These are phyloP conservation scores for Stegana nigrithorax DNA, from an alignment of 2,888 invertebrate species.

Conservation along the genomic window DNA sequence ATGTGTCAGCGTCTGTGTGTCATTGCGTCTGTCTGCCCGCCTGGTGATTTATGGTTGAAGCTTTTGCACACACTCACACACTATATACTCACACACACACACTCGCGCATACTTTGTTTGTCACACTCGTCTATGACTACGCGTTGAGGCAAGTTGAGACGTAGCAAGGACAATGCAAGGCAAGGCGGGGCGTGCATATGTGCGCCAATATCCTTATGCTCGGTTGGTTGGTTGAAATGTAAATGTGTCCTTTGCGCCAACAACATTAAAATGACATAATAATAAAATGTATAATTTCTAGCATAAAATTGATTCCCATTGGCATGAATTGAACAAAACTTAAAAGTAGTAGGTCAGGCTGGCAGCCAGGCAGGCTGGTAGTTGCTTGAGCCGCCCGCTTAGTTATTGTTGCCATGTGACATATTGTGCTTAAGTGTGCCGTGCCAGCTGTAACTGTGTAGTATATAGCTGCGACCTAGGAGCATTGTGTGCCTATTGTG, in stretches of 20 bases:
- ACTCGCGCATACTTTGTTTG: not conserved
- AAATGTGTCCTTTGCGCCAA: slow-evolving; percentile 27
- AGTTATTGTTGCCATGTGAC: no score
- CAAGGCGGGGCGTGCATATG: not conserved
- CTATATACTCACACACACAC: no score
- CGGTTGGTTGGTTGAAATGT: not conserved
- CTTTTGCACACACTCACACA: not conserved
- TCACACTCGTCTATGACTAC: not conserved
- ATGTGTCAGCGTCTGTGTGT: not conserved
- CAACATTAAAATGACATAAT: slow-evolving; percentile 50
- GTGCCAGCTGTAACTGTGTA: no score
- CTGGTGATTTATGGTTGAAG: slow-evolving; percentile 11
- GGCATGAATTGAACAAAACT: slow-evolving; percentile 3
- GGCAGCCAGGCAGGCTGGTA: not conserved
- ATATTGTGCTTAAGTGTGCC: no score
- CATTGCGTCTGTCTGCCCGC: not conserved
- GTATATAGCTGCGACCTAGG: no score
- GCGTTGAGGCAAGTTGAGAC: no score
- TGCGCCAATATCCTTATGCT: not conserved
- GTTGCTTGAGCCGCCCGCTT: no score
- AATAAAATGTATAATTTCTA: slow-evolving; percentile 56
- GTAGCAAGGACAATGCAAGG: no score
- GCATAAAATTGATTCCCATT: slow-evolving; percentile 41
- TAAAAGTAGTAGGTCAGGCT: not conserved
- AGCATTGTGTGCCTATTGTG: no score